Evolutionary conservation across 2,888 invertebrate genomes (phyloP).

Genomic region (Epistrophe eligans): DNA sequence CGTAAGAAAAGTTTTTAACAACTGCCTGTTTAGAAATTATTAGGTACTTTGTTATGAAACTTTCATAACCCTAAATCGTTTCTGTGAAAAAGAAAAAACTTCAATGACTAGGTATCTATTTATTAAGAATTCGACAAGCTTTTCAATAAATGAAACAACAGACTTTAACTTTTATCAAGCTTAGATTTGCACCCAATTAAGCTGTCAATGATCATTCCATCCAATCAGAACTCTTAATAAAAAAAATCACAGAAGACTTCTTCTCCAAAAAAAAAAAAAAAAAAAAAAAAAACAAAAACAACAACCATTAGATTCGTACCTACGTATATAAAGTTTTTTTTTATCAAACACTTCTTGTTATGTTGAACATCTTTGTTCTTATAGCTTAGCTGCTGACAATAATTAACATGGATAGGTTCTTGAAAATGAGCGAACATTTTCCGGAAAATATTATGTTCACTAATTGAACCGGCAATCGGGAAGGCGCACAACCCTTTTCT

Average conservation of each 20-base stretch:
- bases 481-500: conserved; percentile 50
- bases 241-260: conserved; percentile 15
- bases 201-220: conserved; percentile 49
- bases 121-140: not conserved
- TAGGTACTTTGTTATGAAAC: too few species aligned
- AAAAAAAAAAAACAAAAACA: not conserved
- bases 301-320: not conserved
- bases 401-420: conserved; percentile 68
- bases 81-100: too few species aligned
- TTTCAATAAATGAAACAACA: not conserved
- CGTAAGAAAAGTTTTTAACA: too few species aligned
- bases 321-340: not conserved
- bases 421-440: conserved; percentile 50
- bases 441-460: conserved; percentile 49
- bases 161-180: not conserved
- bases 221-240: conserved; percentile 13
- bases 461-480: conserved; percentile 37
- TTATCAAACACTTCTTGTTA: not conserved
- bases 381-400: conserved; percentile 42
- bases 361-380: not conserved
- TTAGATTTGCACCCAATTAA: conserved; percentile 40
- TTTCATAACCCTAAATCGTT: too few species aligned
- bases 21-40: too few species aligned
- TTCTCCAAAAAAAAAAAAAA: not conserved
- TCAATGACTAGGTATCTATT: not conserved